These are phyloP conservation scores for Rotaria sp. DNA, from an alignment of 2,888 invertebrate genomes.

Conservation along the genomic window DNA sequence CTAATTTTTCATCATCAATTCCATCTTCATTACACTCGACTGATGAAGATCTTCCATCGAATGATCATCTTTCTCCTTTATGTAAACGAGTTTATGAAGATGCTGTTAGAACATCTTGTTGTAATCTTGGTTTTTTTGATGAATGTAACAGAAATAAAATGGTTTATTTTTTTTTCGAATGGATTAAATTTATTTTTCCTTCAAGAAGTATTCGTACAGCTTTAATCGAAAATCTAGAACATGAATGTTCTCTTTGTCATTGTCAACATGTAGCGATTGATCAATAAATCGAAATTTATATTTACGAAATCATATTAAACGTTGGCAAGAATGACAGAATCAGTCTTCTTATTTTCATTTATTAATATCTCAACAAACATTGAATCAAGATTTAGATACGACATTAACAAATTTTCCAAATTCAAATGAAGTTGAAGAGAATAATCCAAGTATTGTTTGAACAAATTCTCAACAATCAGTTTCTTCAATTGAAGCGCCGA, in stretches of 20 bases:
- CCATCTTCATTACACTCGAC: background rate
- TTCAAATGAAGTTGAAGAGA: background rate
- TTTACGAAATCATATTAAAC: background rate
- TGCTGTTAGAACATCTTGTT: conserved; percentile 94
- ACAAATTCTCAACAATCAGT: background rate
- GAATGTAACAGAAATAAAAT: conserved; percentile 69
- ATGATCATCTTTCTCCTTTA: conserved; percentile 80
- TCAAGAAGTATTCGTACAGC: conserved; percentile 76
- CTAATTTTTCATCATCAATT: background rate
- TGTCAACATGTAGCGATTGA: background rate
- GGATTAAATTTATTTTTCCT: too few species aligned
- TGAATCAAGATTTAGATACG: background rate
- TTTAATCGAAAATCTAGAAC: conserved; percentile 82
- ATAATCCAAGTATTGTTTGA: background rate
- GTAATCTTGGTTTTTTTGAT: conserved; percentile 95
- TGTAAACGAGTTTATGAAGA: conserved; percentile 85
- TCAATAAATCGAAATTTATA: background rate
- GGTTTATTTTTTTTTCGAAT: background rate
- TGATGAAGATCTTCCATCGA: conserved; percentile 59
- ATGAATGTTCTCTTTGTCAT: conserved; percentile 86
- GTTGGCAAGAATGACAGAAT: background rate
- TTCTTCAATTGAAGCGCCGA: background rate
- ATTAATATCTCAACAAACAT: background rate
- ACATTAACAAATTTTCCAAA: background rate
- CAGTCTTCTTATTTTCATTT: background rate